Evolutionary conservation across 2,888 invertebrate genomes (phyloP).

Genomic region (Endotricha flammealis): DNA sequence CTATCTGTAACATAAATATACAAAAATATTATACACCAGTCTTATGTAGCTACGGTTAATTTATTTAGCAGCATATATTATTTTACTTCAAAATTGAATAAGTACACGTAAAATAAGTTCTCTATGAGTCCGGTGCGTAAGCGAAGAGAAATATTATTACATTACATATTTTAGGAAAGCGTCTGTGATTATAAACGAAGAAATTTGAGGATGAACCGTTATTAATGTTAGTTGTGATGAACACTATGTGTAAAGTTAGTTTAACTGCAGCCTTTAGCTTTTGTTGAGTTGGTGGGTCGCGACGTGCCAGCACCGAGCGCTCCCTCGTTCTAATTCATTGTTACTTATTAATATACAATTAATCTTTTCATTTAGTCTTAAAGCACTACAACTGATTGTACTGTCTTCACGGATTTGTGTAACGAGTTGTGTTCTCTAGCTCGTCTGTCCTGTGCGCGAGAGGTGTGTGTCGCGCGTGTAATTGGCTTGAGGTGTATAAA

Average conservation of each 20-base stretch:
- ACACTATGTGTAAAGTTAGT: slow-evolving; percentile 59
- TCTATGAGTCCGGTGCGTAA: slow-evolving; percentile 58
- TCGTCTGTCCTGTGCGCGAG: slow-evolving; percentile 25
- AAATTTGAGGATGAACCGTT: slow-evolving; percentile 67
- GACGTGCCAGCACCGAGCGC: slow-evolving; percentile 20
- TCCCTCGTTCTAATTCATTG: slow-evolving; percentile 28
- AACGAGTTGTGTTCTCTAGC: slow-evolving; percentile 34
- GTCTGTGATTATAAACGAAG: slow-evolving; percentile 77
- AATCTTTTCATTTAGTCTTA: slow-evolving; percentile 32
- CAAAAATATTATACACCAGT: slow-evolving; percentile 56
- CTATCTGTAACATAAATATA: slow-evolving; percentile 59
- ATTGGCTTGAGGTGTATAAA: slow-evolving; percentile 46
- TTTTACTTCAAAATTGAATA: slow-evolving; percentile 57
- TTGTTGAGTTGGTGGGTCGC: slow-evolving; percentile 21
- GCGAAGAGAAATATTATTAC: slow-evolving; percentile 49
- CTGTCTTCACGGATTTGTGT: slow-evolving; percentile 30
- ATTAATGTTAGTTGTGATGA: slow-evolving; percentile 58
- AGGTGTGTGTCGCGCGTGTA: slow-evolving; percentile 23
- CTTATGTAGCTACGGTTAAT: slow-evolving; percentile 69
- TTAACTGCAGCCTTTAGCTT: slow-evolving; percentile 35
- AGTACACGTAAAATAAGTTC: slow-evolving; percentile 57
- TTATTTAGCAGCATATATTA: slow-evolving; percentile 66
- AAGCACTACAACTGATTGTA: slow-evolving; percentile 34
- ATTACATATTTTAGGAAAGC: slow-evolving; percentile 76
- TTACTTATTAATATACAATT: slow-evolving; percentile 42